A percentile compares a stretch with the other conserved stretches of the same genome.
These are phyloP conservation scores for Lanius collurio DNA, from an alignment of 2,113 vertebrate species.

Conservation along the genomic window DNA sequence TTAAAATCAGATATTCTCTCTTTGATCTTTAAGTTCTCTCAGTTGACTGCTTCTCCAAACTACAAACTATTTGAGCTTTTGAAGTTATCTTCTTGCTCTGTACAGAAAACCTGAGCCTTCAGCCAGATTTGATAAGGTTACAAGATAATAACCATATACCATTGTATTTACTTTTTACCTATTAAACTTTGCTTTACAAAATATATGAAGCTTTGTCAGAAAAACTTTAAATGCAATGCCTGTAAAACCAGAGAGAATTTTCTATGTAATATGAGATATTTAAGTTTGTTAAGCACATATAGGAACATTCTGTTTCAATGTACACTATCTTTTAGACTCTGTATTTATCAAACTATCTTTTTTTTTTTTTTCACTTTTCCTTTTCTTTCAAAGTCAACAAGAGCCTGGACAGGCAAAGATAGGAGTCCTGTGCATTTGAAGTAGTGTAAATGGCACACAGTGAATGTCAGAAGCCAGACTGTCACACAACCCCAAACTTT, in stretches of 20 bases:
- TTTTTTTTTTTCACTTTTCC: not conserved
- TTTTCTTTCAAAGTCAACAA: not conserved
- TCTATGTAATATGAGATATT: not conserved
- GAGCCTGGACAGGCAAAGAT: not conserved
- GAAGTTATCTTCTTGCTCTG: conserved; percentile 67
- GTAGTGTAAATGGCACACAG: not conserved
- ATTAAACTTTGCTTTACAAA: not conserved
- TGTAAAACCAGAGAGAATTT: not conserved
- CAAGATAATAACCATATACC: conserved; percentile 59
- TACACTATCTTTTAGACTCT: not conserved
- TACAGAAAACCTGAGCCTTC: conserved; percentile 54
- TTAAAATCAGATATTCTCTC: conserved; percentile 75
- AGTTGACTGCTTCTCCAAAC: conserved; percentile 68
- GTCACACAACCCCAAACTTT: not conserved
- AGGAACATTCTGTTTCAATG: not conserved
- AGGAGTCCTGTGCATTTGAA: not conserved
- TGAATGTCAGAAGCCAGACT: not conserved
- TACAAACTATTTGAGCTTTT: conserved; percentile 68
- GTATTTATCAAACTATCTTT: not conserved
- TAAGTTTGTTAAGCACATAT: not conserved
- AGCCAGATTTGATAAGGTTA: conserved; percentile 66
- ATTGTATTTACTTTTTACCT: conserved; percentile 13
- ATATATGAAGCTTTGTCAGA: not conserved
- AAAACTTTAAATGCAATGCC: not conserved
- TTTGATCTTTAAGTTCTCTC: conserved; percentile 71